Base-by-base conservation (phyloP, 2,888 invertebrate species). In the Pycnomerus fuliginosus region DNA sequence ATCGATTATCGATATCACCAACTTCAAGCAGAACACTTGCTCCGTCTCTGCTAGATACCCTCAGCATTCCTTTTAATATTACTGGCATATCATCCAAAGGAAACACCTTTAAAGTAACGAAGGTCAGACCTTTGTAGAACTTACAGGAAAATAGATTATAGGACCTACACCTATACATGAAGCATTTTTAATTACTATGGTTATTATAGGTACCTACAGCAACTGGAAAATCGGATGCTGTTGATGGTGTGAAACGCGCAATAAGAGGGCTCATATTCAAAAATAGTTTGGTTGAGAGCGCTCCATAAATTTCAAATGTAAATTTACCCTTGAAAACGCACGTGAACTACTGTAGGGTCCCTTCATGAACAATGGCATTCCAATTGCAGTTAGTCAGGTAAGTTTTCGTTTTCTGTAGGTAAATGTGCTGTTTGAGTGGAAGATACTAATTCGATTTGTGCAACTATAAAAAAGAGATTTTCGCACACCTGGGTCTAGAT, bases 1-100 rank as follows among this genome's bases (percentile, higher is more conserved):
- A 65, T 65, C 63, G 65, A 65, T 64, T 65, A 62, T 61, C 65
- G 60, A 64, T 65, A 65, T 53, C 22, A 52, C 46, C 55, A 61
- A 55, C 60, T 62, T 62, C 57, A 62, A 62, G 58, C 58, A 46
- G 60, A 60, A 62, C 61, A 57, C 59, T 60, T 58, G 39, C 30
- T 34, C 25, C 25, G 10, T 3, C 3, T 10, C 25, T 10, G 25
- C 25, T n/a, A n/a, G n/a, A n/a, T n/a, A n/a, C n/a, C n/a, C n/a
- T n/a, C n/a, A n/a, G n/a, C n/a, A n/a, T n/a, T n/a, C n/a, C n/a
- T n/a, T n/a, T n/a, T n/a, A n/a, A n/a, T n/a, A n/a, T n/a, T n/a
- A n/a, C n/a, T n/a, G n/a, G n/a, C n/a, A n/a, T n/a, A n/a, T n/a
- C n/a, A n/a, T n/a, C n/a, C n/a, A n/a, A n/a, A n/a, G n/a, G n/a